Base-by-base conservation (phyloP, 2,113 vertebrate genomes). In the Agapornis roseicollis region DNA sequence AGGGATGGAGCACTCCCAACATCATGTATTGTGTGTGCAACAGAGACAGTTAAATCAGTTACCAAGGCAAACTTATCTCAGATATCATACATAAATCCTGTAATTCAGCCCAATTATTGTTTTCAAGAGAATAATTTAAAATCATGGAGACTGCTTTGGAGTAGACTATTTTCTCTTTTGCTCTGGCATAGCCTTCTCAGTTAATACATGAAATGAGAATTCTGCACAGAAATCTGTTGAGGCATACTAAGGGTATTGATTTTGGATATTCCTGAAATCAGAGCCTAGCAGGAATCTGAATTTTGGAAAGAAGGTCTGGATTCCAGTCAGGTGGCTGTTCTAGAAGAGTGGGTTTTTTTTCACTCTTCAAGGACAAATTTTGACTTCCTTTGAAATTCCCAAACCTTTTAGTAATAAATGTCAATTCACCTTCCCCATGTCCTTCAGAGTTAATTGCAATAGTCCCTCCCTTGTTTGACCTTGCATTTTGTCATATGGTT, bases 321-420 rank as follows among this genome's bases (percentile, higher is more conserved):
- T 94, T 89, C 74, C 37, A 92, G 74, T 91, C 89, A 91, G 49
- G 73, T 58, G 63, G 27, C 52, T 72, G 7, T 65, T 96, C 81
- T 46, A 88, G 89, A 92, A 95, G 63, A 96, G 35, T 46, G 79
- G 2, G n/a, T 0, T 1, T 80, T 88, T 90, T 91, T 84, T 92
- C 31, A 73, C 49, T 85, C 58, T 80, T 93, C 89, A 97, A 91
- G 91, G 91, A 89, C 93, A 93, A 85, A 56, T 80, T 72, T 89
- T 89, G 23, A 35, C 71, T 82, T 92, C 53, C 31, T 91, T 91
- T 85, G 78, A 91, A 82, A 85, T 89, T 94, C 89, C 63, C 84
- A 72, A 69, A 39, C 42, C 69, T 92, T 97, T 89, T 76, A 85
- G 58, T 91, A 93, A 95, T 95, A 96, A 92, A 76, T 89, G 94